phyloP scores from a whole-genome alignment of 2,797 vertebrate genomes.

The Pangasius krempfi region DNA sequence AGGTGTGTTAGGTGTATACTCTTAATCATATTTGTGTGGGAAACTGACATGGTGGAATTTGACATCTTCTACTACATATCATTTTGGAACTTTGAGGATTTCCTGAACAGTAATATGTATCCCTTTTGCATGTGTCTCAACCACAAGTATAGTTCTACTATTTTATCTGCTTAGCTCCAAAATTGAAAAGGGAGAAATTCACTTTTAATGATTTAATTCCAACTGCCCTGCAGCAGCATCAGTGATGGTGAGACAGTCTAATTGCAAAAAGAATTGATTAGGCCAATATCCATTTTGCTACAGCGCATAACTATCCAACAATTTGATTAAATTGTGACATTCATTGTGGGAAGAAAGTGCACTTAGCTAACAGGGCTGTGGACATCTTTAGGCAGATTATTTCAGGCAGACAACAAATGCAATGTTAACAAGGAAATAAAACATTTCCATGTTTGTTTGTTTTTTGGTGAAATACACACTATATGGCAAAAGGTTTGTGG shows the following conservation, averaged over 20 bases:
- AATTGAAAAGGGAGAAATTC: neutral
- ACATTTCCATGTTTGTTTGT: no score
- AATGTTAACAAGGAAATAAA: neutral
- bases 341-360: neutral
- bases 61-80: no score
- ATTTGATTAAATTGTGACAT: neutral
- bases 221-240: neutral
- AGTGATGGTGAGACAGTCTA: neutral
- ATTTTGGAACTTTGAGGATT: no score
- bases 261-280: neutral
- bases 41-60: no score
- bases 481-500: neutral
- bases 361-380: neutral
- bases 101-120: no score
- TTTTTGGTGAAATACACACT: neutral
- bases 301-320: neutral
- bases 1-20: neutral
- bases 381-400: neutral
- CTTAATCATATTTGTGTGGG: neutral
- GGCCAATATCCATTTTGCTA: neutral
- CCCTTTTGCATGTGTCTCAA: no score
- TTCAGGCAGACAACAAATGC: neutral
- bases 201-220: neutral
- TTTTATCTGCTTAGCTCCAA: neutral
- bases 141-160: no score